These are phyloP conservation scores for Agrochola lota DNA, from an alignment of 2,888 invertebrate species.

Conservation along the genomic window DNA sequence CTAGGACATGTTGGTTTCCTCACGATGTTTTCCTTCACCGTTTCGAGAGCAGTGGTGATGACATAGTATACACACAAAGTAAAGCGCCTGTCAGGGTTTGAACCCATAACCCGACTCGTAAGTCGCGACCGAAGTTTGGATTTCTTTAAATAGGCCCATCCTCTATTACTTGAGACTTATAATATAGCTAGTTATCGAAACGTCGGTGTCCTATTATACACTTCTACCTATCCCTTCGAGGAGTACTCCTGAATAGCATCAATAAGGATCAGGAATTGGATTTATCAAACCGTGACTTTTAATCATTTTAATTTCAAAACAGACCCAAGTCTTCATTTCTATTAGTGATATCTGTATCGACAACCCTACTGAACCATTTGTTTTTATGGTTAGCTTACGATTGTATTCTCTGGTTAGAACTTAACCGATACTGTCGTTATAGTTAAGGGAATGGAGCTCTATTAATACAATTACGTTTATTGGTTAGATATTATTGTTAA, in stretches of 20 bases:
- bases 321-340: background rate
- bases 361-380: conserved; percentile 19
- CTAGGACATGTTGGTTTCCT: too few species aligned
- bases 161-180: background rate
- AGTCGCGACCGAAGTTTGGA: too few species aligned
- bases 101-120: too few species aligned
- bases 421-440: conserved; percentile 20
- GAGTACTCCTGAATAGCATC: background rate
- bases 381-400: conserved; percentile 33
- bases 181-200: background rate
- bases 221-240: background rate
- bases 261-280: background rate
- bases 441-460: conserved; percentile 19
- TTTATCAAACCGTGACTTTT: background rate
- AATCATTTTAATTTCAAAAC: background rate
- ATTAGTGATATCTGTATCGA: background rate
- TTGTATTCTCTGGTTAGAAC: conserved; percentile 24
- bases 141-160: background rate
- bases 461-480: conserved; percentile 47
- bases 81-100: too few species aligned
- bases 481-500: background rate
- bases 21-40: too few species aligned
- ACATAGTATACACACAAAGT: too few species aligned
- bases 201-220: background rate
- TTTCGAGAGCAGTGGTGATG: too few species aligned